Evolutionary conservation across 2,888 invertebrate species (phyloP), one percentile per base, ranked within the genome.

Genomic region (Bruchidius siliquastri): DNA sequence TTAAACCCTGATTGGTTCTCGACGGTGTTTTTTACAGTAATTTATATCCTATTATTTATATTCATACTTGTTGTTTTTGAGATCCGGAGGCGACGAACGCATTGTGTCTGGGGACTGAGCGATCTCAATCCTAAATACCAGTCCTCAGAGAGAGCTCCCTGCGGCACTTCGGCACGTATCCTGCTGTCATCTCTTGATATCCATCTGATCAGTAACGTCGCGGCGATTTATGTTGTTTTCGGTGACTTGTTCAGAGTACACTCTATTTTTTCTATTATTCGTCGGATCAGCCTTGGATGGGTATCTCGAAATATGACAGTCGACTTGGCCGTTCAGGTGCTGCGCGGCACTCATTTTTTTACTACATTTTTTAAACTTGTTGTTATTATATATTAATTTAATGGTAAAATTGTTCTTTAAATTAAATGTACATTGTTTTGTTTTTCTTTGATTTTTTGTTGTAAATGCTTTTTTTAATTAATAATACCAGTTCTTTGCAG

Each of bases 401-500:
- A 90, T 90, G 90, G 90, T 90, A 90, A 90, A 90, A 89, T 91
- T 91, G 90, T 91, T 91, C 91, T 90, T 71, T 91, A 91, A 91
- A 91, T 91, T 91, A 90, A 86, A 90, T 91, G 91, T 91, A 91
- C 90, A 91, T 91, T 91, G 91, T 91, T 91, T 91, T 91, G 90
- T 91, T 91, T 91, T 90, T 89, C 89, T 89, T 91, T 90, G 90
- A 90, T 90, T 90, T 91, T 91, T 91, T 91, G 91, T 91, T 91
- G 90, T 90, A 91, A 89, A 90, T 91, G 90, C 91, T 91, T 91
- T 90, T 71, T 87, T 87, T 88, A 90, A 90, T 90, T 90, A 88
- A 91, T 91, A 91, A 91, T 91, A 91, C 90, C 91, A 91, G 88
- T 91, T 90, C 90, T 90, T 49, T 90, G 90, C 91, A 90, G 91